Percentiles rank a stretch among this genome's conserved stretches.
These are phyloP conservation scores for Trematomus bernacchii DNA, from an alignment of 2,797 vertebrate genomes.

Conservation along the genomic window DNA sequence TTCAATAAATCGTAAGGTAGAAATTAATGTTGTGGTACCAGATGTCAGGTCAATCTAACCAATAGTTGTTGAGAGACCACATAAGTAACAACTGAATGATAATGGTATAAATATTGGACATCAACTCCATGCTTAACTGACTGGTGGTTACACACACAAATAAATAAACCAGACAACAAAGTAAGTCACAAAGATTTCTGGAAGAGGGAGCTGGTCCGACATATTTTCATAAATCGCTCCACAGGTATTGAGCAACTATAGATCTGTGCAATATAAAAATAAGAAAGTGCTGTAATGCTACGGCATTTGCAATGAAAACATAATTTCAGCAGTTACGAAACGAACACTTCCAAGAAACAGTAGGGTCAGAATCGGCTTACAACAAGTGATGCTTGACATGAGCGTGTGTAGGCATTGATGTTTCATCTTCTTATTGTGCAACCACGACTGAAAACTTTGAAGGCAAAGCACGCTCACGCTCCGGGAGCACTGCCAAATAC, in stretches of 20 bases:
- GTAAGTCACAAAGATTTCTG: conserved; percentile 7
- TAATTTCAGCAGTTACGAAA: conserved; percentile 44
- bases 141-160: conserved; percentile 4
- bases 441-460: conserved; percentile 48
- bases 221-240: conserved; percentile 31
- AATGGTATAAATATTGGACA: not conserved
- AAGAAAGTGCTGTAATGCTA: conserved; percentile 7
- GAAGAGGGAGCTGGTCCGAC: conserved; percentile 27
- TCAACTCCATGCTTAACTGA: not conserved
- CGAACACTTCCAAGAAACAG: conserved; percentile 41
- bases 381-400: conserved; percentile 46
- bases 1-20: too few species aligned
- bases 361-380: conserved; percentile 17
- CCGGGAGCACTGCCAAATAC: conserved; percentile 44
- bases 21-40: too few species aligned
- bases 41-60: too few species aligned
- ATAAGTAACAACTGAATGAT: not conserved
- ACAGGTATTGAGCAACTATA: conserved; percentile 27
- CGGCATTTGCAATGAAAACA: conserved; percentile 44
- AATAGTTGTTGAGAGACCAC: not conserved
- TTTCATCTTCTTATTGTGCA: conserved; percentile 48
- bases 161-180: not conserved
- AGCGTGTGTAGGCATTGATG: conserved; percentile 44
- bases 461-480: conserved; percentile 46
- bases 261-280: conserved; percentile 25